Conservation (phyloP, 1,140 invertebrate species). For the Cydia splendana region DNA sequence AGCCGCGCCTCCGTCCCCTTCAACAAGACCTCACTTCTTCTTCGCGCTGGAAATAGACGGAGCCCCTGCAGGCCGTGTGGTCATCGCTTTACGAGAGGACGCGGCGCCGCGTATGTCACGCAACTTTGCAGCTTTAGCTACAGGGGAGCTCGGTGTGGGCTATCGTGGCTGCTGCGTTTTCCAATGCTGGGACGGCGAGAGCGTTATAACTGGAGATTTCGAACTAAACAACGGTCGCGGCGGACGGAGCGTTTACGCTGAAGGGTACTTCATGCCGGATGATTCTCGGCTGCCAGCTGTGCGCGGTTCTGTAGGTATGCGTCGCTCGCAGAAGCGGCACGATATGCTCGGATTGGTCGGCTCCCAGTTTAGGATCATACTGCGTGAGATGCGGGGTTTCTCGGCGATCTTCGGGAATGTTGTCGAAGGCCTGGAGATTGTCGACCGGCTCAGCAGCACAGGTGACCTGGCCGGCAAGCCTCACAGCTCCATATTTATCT, state of each 20-base stretch:
- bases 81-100: slow-evolving; percentile 92
- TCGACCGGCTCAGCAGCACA: slow-evolving; percentile 89
- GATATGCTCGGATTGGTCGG: slow-evolving; percentile 90
- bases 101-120: slow-evolving; percentile 94
- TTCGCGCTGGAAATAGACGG: slow-evolving; percentile 90
- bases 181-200: slow-evolving; percentile 91
- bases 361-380: slow-evolving; percentile 90
- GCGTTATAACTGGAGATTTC: slow-evolving; percentile 90
- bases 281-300: slow-evolving; percentile 89
- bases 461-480: slow-evolving; percentile 89
- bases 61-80: slow-evolving; percentile 85
- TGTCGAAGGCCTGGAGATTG: slow-evolving; percentile 88
- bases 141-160: slow-evolving; percentile 88
- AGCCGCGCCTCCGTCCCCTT: slow-evolving; percentile 56
- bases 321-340: slow-evolving; percentile 89
- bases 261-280: slow-evolving; percentile 90
- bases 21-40: slow-evolving; percentile 82
- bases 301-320: slow-evolving; percentile 90
- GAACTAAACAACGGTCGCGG: slow-evolving; percentile 90
- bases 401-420: slow-evolving; percentile 92
- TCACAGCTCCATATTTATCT: slow-evolving; percentile 86
- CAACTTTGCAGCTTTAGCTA: slow-evolving; percentile 91
- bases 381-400: slow-evolving; percentile 90
- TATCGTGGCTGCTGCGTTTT: slow-evolving; percentile 90
- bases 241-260: slow-evolving; percentile 88